phyloP scores from a whole-genome alignment of 2,113 vertebrate species.

The Bubalus kerabau region DNA sequence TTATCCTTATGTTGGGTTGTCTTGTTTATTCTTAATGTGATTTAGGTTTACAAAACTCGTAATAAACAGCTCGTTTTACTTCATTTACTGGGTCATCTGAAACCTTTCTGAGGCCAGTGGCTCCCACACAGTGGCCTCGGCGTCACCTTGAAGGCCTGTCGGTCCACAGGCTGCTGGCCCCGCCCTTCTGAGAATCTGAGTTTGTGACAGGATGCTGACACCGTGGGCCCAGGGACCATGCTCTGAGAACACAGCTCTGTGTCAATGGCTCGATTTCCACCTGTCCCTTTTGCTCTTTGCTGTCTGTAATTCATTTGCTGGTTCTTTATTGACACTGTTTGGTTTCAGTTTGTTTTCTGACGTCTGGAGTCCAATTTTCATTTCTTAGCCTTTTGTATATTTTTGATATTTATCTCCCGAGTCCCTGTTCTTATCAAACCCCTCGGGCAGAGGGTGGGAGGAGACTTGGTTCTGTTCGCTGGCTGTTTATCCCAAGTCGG shows the following conservation, averaged over 20 bases:
- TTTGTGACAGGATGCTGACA: background rate
- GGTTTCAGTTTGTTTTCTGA: background rate
- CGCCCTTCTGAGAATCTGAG: background rate
- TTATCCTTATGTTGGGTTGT: background rate
- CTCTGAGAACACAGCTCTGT: background rate
- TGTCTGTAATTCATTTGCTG: background rate
- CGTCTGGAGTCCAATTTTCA: background rate
- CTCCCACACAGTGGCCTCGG: background rate
- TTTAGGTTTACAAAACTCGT: background rate
- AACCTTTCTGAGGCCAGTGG: background rate
- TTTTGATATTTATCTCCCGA: background rate
- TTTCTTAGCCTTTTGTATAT: background rate
- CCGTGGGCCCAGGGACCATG: background rate
- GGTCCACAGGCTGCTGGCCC: background rate
- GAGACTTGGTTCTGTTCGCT: background rate
- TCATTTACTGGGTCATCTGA: background rate
- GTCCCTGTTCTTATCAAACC: background rate
- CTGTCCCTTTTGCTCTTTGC: background rate
- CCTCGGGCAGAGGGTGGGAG: background rate
- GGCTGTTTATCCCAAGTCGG: background rate
- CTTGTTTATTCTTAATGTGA: background rate
- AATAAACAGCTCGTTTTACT: background rate
- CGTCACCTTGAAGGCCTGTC: background rate
- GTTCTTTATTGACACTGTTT: background rate
- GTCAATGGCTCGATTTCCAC: accelerated